Conservation (phyloP, 2,113 vertebrate genomes). For the Cephalopterus ornatus region DNA sequence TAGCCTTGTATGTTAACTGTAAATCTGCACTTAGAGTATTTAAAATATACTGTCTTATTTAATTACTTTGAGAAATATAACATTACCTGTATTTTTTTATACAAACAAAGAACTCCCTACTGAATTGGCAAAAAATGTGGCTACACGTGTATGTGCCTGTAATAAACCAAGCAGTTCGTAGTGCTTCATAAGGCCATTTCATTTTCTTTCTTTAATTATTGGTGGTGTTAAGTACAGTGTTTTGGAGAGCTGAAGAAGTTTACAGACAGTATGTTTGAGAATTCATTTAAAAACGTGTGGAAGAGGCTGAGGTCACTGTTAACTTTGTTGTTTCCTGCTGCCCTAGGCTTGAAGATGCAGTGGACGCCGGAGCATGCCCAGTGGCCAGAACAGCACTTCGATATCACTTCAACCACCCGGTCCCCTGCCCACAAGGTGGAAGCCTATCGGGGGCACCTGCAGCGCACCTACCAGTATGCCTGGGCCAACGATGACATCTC, state of each 20-base stretch:
- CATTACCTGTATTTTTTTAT: not conserved
- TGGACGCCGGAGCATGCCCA: conserved; percentile 99
- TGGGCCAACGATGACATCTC: conserved; percentile 99
- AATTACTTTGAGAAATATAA: not conserved
- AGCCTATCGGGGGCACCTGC: conserved; percentile 94
- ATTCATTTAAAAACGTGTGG: not conserved
- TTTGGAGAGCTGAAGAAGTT: not conserved
- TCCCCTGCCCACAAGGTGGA: conserved; percentile 98
- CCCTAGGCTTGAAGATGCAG: conserved; percentile 99
- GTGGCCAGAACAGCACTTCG: conserved; percentile 99
- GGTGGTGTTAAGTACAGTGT: not conserved
- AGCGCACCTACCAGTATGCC: conserved; percentile 97
- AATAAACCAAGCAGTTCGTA: not conserved
- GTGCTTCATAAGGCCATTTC: not conserved
- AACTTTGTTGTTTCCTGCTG: conserved; percentile 37
- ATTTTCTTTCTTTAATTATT: not conserved
- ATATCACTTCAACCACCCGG: conserved; percentile 96
- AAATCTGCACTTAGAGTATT: conserved; percentile 10
- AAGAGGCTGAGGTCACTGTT: not conserved
- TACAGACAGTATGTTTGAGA: not conserved
- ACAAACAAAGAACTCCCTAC: not conserved
- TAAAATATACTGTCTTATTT: conserved; percentile 31
- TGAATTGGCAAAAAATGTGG: not conserved
- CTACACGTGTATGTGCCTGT: not conserved
- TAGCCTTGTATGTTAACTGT: conserved; percentile 36